Conservation (phyloP, 2,113 vertebrate species). For the Mus musculus region GRCm39 chr6:145272501-145273000, state of each 20-base stretch:
- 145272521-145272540: neutral
- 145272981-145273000: neutral
- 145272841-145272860: fast-evolving
- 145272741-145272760: constrained; percentile 5
- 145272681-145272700: constrained; percentile 9
- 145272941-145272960: neutral
- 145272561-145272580: neutral
- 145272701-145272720: neutral
- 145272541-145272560: neutral
- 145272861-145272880: constrained; percentile 26
- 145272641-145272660: constrained; percentile 23
- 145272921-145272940: neutral
- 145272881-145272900: neutral
- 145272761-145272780: neutral
- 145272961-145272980: too few species aligned
- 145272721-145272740: neutral
- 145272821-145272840: neutral
- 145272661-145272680: constrained; percentile 4
- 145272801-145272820: neutral
- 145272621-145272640: neutral
- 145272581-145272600: neutral
- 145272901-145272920: neutral
- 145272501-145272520: neutral
- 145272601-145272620: neutral
- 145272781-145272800: constrained; percentile 20